Evolutionary conservation across 2,113 vertebrate species (phyloP), one percentile per base, ranked within the genome.

Genomic region (Podilymbus podiceps): DNA sequence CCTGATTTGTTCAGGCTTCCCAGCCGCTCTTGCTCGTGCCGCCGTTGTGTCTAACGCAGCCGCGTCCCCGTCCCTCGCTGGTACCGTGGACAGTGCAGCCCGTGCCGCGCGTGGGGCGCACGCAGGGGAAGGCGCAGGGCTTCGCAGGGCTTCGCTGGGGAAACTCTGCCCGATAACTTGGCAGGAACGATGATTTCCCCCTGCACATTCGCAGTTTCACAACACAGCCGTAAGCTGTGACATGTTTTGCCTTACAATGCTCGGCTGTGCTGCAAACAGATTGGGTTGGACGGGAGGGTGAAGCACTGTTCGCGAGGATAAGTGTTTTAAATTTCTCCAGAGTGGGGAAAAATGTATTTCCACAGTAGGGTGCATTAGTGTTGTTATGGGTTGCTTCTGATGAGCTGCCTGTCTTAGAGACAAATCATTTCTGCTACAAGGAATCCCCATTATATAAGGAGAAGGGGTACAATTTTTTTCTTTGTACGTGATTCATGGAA

Each of bases 71-170:
- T 59, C 78, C 40, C 55, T 85, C 84, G 68, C 20, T 28, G 98
- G 98, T 91, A 98, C 97, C 96, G 59, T 95, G 98, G 98, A 98
- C 98, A 98, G 98, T 95, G 98, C 98, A 97, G 59, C 88, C 87
- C 77, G 44, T 90, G 79, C 95, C 91, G 83, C 87, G 96, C 92
- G 89, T 93, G 97, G 97, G 93, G 96, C 85, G 69, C 33, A 74
- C 40, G 17, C 67, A 67, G 88, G 89, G 91, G 79, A 81, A 76
- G 33, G 7, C n/a, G 13, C 68, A 42, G 84, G 40, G 88, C 58
- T 69, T 53, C 88, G 94, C 78, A 31, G 8, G 11, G 62, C 79
- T 62, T 59, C 47, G 12, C 71, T 13, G 73, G 84, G 79, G 86
- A 83, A 98, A 97, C 95, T 96, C 95, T 76, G 93, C 35, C 88